Percentiles rank a stretch among this genome's conserved stretches.
Evolutionary conservation across 2,113 vertebrate genomes (phyloP).

Genomic region (Nyctibius bracteatus): DNA sequence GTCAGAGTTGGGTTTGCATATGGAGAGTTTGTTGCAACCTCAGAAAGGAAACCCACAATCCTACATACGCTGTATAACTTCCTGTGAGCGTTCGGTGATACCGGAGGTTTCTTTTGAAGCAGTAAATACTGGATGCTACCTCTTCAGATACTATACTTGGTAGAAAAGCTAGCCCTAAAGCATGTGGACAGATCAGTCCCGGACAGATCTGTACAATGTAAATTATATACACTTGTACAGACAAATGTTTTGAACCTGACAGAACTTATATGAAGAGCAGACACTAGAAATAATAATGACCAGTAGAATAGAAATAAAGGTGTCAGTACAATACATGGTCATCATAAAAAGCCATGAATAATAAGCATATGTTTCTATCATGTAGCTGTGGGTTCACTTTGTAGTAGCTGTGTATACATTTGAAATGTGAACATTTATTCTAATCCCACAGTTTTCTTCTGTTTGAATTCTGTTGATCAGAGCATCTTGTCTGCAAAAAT

Average conservation of each 20-base stretch:
- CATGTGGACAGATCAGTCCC: neutral
- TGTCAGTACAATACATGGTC: neutral
- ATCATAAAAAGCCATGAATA: neutral
- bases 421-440: neutral
- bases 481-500: neutral
- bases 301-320: neutral
- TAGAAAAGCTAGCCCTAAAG: neutral
- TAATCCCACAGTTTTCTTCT: neutral
- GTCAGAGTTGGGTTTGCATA: neutral
- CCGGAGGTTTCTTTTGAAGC: neutral
- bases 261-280: neutral
- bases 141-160: neutral
- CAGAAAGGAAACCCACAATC: neutral
- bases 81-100: neutral
- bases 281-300: neutral
- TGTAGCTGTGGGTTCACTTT: neutral
- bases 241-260: neutral
- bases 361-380: neutral
- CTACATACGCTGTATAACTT: fast-evolving
- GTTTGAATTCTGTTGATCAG: neutral
- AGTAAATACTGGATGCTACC: neutral
- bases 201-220: neutral
- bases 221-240: neutral
- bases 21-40: neutral
- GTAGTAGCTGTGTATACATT: neutral